Percentiles rank a stretch among this genome's conserved stretches.
phyloP scores from a whole-genome alignment of 1,140 invertebrate genomes.

The Drosophila simulans region DNA sequence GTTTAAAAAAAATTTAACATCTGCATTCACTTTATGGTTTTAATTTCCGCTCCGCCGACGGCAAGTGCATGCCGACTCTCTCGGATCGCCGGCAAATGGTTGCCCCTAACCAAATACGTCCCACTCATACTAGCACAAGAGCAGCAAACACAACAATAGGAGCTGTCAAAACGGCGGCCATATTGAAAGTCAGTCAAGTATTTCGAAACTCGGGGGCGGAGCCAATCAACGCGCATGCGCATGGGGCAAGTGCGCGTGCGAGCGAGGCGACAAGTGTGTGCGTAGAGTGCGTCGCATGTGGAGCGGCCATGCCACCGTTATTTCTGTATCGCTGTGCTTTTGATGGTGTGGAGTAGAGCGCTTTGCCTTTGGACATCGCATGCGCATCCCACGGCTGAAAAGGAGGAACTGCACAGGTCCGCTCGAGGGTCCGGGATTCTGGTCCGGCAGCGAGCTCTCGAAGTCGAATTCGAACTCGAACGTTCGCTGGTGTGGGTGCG shows the following conservation, averaged over 20 bases:
- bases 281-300: slow-evolving; percentile 11
- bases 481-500: slow-evolving; percentile 42
- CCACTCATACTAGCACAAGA: slow-evolving; percentile 27
- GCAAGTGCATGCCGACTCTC: slow-evolving; percentile 26
- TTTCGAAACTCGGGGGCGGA: slow-evolving; percentile 82
- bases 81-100: slow-evolving; percentile 49
- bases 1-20: neutral
- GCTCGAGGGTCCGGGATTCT: slow-evolving; percentile 42
- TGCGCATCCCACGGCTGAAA: slow-evolving; percentile 34
- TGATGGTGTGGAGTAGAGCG: slow-evolving; percentile 8
- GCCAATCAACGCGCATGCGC: slow-evolving; percentile 56
- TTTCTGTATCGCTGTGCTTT: neutral
- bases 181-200: slow-evolving; percentile 84
- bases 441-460: slow-evolving; percentile 23
- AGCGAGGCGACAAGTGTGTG: slow-evolving; percentile 58
- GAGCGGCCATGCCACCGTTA: slow-evolving; percentile 44
- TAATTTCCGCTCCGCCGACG: slow-evolving; percentile 25
- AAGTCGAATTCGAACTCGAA: slow-evolving; percentile 68
- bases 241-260: slow-evolving; percentile 49
- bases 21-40: neutral
- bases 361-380: slow-evolving; percentile 16
- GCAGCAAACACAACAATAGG: slow-evolving; percentile 12
- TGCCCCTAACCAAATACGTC: slow-evolving; percentile 33
- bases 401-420: slow-evolving; percentile 36
- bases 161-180: slow-evolving; percentile 65